Evolutionary conservation across 2,888 invertebrate genomes (phyloP).

Genomic region (Leptinotarsa peninsularis): DNA sequence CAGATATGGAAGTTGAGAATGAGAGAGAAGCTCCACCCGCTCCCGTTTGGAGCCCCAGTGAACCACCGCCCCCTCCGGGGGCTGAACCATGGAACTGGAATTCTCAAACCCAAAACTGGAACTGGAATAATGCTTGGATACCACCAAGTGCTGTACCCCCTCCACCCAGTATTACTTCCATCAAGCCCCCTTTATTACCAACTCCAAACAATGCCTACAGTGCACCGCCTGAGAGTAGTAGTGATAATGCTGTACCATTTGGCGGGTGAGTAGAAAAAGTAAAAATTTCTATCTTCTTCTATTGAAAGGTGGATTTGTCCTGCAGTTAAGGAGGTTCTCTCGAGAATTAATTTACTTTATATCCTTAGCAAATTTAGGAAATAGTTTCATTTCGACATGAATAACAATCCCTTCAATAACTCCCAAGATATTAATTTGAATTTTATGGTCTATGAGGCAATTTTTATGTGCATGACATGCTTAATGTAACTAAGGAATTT

Average conservation of each 20-base stretch:
- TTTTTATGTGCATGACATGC: too few relatives aligned
- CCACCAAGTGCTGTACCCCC: conserved; percentile 62
- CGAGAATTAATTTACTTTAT: too few relatives aligned
- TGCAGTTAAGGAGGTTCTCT: too few relatives aligned
- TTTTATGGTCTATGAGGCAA: too few relatives aligned
- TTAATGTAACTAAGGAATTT: too few relatives aligned
- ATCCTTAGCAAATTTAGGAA: too few relatives aligned
- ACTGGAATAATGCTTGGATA: conserved; percentile 64
- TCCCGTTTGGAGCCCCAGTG: conserved; percentile 66
- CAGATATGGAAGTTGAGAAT: conserved; percentile 88
- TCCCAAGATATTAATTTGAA: too few relatives aligned
- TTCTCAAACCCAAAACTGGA: conserved; percentile 67
- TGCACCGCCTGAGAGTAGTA: conserved; percentile 54
- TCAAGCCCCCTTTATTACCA: conserved; percentile 63
- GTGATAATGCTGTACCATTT: conserved; percentile 55
- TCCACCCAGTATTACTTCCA: conserved; percentile 43
- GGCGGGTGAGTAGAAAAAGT: conserved; percentile 42
- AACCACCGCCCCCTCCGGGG: conserved; percentile 50
- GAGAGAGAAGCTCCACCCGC: conserved; percentile 71
- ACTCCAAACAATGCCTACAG: conserved; percentile 60
- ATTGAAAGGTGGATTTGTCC: too few relatives aligned
- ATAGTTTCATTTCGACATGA: too few relatives aligned
- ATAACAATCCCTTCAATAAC: too few relatives aligned
- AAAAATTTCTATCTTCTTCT: too few relatives aligned
- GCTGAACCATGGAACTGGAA: conserved; percentile 60